These are phyloP conservation scores for Microchirus variegatus DNA, from an alignment of 2,797 vertebrate genomes.

Conservation along the genomic window DNA sequence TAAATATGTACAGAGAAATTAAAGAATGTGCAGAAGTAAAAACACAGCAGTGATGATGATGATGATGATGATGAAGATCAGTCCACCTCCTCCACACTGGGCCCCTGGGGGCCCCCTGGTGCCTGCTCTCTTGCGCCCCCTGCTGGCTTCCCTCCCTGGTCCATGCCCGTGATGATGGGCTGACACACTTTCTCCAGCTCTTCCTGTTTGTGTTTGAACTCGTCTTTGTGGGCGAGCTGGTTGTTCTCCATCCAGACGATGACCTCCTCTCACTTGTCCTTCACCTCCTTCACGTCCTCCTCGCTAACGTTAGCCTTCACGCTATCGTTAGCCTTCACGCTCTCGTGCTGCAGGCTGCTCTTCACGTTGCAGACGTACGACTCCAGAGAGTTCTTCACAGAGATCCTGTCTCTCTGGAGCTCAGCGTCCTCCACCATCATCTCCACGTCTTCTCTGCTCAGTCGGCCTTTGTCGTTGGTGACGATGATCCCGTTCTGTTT, in stretches of 20 bases:
- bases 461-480: constrained; percentile 63
- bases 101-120: constrained; percentile 27
- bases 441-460: constrained; percentile 65
- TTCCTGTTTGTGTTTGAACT: constrained; percentile 45
- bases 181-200: constrained; percentile 54
- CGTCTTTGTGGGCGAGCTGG: constrained; percentile 60
- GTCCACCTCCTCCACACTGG: constrained; percentile 49
- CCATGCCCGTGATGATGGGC: constrained; percentile 47
- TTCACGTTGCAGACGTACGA: constrained; percentile 61
- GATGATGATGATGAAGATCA: too few species aligned
- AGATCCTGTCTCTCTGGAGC: constrained; percentile 50
- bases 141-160: constrained; percentile 37
- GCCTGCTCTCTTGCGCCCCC: constrained; percentile 23
- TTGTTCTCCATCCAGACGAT: constrained; percentile 63
- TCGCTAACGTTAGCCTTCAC: constrained; percentile 42
- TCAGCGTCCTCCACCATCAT: constrained; percentile 63
- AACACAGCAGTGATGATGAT: too few species aligned
- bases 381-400: constrained; percentile 64
- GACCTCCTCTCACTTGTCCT: constrained; percentile 49
- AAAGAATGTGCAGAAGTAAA: too few species aligned
- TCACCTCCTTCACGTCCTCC: constrained; percentile 49
- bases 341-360: constrained; percentile 53
- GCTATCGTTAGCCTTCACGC: constrained; percentile 42
- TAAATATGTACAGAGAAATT: too few species aligned
- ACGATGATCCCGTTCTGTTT: constrained; percentile 66